Percentiles rank a stretch among this genome's conserved stretches.
These are phyloP conservation scores for Ypsolopha scabrella DNA, from an alignment of 2,888 invertebrate genomes.

Conservation along the genomic window DNA sequence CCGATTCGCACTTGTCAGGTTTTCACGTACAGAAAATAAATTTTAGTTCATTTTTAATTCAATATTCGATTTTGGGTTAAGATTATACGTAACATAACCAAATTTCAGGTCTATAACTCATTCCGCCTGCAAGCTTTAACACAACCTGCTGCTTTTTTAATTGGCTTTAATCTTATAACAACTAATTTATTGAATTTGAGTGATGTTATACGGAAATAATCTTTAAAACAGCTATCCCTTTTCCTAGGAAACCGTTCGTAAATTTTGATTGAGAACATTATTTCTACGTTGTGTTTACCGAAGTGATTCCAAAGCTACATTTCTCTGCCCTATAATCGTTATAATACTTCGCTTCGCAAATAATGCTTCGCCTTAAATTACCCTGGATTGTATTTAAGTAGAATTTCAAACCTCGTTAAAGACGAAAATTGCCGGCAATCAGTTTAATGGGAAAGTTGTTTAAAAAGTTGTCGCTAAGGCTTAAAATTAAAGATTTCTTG, in stretches of 20 bases:
- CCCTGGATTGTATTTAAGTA: slow-evolving; percentile 20
- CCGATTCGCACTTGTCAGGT: too few relatives aligned
- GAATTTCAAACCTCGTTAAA: slow-evolving; percentile 26
- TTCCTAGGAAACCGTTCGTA: background rate
- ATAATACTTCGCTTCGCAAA: slow-evolving; percentile 1
- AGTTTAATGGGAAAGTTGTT: slow-evolving; percentile 28
- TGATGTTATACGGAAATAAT: too few relatives aligned
- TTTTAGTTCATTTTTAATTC: too few relatives aligned
- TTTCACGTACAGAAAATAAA: too few relatives aligned
- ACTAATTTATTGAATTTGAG: too few relatives aligned
- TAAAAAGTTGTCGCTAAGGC: slow-evolving; percentile 15
- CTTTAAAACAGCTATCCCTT: background rate
- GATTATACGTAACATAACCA: too few relatives aligned
- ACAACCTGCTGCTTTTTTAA: too few relatives aligned
- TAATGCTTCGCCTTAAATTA: slow-evolving; percentile 14
- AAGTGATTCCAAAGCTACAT: slow-evolving; percentile 1
- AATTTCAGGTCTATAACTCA: too few relatives aligned
- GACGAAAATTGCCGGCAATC: slow-evolving; percentile 30
- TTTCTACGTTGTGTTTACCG: background rate
- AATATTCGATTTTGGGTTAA: too few relatives aligned
- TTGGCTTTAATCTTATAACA: too few relatives aligned
- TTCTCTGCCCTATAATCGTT: background rate
- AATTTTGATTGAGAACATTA: slow-evolving; percentile 2
- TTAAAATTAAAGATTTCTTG: background rate
- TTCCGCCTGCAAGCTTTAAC: too few relatives aligned